These are phyloP conservation scores for Reticulitermes lucifugus DNA, from an alignment of 2,888 invertebrate genomes.

Conservation along the genomic window DNA sequence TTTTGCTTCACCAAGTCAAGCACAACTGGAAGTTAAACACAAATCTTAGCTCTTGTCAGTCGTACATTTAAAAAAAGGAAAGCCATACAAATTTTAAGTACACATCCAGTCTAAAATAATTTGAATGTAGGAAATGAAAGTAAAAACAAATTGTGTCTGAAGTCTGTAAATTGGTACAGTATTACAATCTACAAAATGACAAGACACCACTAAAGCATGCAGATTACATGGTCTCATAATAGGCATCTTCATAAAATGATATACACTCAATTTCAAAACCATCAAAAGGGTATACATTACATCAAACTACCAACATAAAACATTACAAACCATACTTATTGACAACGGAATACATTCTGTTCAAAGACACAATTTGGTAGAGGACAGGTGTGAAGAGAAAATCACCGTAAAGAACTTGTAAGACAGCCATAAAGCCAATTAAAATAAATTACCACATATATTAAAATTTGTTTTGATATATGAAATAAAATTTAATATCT, in stretches of 20 bases:
- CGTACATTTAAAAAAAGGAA: neutral
- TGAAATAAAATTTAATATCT: neutral
- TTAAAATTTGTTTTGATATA: neutral
- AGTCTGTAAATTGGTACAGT: neutral
- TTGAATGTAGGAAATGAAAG: neutral
- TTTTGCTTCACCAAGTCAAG: neutral
- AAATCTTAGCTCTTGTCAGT: neutral
- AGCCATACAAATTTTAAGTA: conserved; percentile 4
- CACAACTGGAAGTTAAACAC: neutral
- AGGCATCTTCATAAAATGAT: neutral
- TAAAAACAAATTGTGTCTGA: neutral
- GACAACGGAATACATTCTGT: conserved; percentile 1
- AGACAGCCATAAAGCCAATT: neutral
- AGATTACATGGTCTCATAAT: neutral
- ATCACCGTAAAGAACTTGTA: neutral
- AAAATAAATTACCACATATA: conserved; percentile 13
- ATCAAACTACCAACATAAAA: neutral
- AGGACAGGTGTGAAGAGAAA: neutral
- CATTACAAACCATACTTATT: neutral
- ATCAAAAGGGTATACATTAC: neutral
- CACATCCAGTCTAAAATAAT: neutral
- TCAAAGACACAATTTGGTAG: conserved; percentile 7
- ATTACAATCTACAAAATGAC: neutral
- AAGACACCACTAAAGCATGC: neutral
- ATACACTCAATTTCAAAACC: neutral